Evolutionary conservation across 2,113 vertebrate species (phyloP).

Genomic region (Electrona antarctica): DNA sequence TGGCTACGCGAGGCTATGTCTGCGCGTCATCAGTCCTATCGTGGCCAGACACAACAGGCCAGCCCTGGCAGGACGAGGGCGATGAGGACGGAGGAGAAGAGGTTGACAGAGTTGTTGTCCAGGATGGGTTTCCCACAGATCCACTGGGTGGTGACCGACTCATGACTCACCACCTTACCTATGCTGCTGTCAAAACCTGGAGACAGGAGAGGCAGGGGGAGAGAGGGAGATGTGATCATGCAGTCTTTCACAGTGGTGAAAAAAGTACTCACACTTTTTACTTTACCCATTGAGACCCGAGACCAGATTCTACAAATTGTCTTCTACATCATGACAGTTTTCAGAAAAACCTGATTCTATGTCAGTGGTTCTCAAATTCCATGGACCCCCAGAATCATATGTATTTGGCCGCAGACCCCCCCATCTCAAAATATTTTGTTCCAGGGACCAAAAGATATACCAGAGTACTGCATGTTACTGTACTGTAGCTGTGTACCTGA

Average conservation of each 20-base stretch:
- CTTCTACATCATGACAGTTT: too few relatives aligned
- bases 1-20: neutral
- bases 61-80: slow-evolving; percentile 88
- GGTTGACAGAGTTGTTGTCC: slow-evolving; percentile 95
- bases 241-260: too few relatives aligned
- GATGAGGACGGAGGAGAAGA: slow-evolving; percentile 90
- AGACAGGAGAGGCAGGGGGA: neutral
- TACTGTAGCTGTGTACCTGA: neutral
- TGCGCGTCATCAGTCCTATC: slow-evolving; percentile 3
- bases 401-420: too few relatives aligned
- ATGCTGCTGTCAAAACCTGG: slow-evolving; percentile 88
- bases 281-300: too few relatives aligned
- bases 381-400: too few relatives aligned
- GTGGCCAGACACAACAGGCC: slow-evolving; percentile 88
- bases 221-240: neutral
- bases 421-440: too few relatives aligned
- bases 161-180: slow-evolving; percentile 87
- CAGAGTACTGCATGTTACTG: too few relatives aligned
- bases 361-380: too few relatives aligned
- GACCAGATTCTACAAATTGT: too few relatives aligned
- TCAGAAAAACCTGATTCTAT: too few relatives aligned
- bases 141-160: slow-evolving; percentile 77
- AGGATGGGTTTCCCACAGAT: slow-evolving; percentile 93
- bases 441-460: too few relatives aligned
- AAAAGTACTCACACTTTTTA: too few relatives aligned